Base-by-base conservation (phyloP, 1,140 invertebrate genomes). In the Schlechtendalia chinensis region DNA sequence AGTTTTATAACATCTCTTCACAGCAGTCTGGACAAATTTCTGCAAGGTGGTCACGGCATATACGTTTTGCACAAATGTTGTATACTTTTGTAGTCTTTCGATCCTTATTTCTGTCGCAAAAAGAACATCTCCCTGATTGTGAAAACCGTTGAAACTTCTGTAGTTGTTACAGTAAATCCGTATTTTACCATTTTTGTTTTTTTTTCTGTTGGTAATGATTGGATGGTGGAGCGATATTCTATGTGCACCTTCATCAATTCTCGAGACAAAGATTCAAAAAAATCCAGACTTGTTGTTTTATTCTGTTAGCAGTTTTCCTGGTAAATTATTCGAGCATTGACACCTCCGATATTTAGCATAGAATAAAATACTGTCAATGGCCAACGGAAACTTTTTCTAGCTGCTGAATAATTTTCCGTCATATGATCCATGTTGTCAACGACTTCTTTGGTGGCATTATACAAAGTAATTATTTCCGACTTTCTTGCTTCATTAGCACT, bases 1-100 rank as follows among this genome's bases (percentile, higher is more conserved):
- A 45, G 39, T 59, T 63, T 63, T 63, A 63, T 29, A 63, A 63
- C 11, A 63, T 63, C 17, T 63, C 59, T 63, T 27, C 24, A 63
- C 22, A 63, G 24, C 59, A 63, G 24, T 19, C 3, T 63, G 59
- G 59, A 63, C 59, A 63, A 63, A 63, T 63, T 29, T 63, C 24
- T 63, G 29, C 19, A 17, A 63, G 10, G 24, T 5, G 59, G 14
- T 29, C 59, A 63, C 59, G 24, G 22, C 24, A 32, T 59, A 16
- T 63, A 63, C 27, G 59, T 63, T 16, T 63, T 2, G 22, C 22
- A 17, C 29, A 63, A 63, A 29, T 63, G 11, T 24, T 29, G 24
- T 27, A 59, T 8, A 63, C 22, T 63, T 32, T 63, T 32, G 29
- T 56, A 56, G 53, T 56, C 19, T 56, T n/a, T 56, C 53, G 5